These are phyloP conservation scores for Poecile montanus DNA, from an alignment of 2,797 vertebrate species.

Conservation along the genomic window DNA sequence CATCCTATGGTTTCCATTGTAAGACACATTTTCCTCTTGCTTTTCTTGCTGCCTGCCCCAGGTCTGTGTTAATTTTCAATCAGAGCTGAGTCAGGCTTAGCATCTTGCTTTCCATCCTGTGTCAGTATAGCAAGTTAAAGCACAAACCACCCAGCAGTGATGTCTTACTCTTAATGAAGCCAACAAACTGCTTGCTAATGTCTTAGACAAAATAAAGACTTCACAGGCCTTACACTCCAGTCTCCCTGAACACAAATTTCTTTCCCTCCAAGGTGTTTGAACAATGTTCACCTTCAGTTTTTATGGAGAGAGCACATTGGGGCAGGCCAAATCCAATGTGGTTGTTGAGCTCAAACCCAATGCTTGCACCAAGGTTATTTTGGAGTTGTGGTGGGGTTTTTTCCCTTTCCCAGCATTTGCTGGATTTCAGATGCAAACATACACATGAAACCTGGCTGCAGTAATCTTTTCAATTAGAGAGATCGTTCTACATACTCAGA, in stretches of 20 bases:
- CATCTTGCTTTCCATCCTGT: not conserved
- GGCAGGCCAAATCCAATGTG: not conserved
- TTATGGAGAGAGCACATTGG: not conserved
- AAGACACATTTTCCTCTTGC: not conserved
- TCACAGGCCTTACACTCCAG: not conserved
- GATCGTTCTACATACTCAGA: not conserved
- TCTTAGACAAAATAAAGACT: constrained; percentile 4
- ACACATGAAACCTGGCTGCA: not conserved
- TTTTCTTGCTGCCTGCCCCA: not conserved
- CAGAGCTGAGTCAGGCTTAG: not conserved
- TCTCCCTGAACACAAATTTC: not conserved
- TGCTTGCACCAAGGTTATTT: not conserved
- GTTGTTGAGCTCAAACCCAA: not conserved
- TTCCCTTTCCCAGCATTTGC: not conserved
- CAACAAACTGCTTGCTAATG: not conserved
- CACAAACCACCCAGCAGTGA: not conserved
- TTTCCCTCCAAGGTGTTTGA: not conserved
- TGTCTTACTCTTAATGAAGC: not conserved
- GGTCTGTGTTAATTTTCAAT: not conserved
- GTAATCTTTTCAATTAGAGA: constrained; percentile 38
- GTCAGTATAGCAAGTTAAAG: not conserved
- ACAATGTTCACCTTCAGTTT: not conserved
- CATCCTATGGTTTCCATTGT: not conserved
- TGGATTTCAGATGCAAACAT: constrained; percentile 14
- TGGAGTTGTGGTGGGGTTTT: not conserved